phyloP scores from a whole-genome alignment of 2,113 vertebrate species.

The Sminthopsis crassicaudata region DNA sequence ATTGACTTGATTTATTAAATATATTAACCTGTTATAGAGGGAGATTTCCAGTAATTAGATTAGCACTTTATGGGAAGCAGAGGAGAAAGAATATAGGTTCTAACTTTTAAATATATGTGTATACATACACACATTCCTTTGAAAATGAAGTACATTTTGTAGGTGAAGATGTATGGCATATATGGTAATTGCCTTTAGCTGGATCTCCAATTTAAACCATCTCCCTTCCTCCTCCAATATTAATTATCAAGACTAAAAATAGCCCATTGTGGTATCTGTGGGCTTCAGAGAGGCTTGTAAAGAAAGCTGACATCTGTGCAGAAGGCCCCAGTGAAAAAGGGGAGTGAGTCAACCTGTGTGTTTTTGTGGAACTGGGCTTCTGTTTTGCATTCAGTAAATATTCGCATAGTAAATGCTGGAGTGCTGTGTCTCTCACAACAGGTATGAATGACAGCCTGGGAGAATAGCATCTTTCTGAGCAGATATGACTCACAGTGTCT shows the following conservation, averaged over 20 bases:
- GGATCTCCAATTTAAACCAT: constrained; percentile 67
- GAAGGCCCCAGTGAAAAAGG: constrained; percentile 43
- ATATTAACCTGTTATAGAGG: constrained; percentile 42
- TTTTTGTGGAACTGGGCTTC: neutral
- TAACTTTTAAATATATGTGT: neutral
- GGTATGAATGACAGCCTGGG: constrained; percentile 62
- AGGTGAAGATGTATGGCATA: constrained; percentile 70
- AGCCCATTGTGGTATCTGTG: constrained; percentile 68
- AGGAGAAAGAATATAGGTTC: constrained; percentile 44
- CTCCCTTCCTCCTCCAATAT: constrained; percentile 69
- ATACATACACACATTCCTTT: constrained; percentile 24
- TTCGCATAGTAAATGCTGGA: constrained; percentile 15
- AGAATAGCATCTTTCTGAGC: constrained; percentile 63
- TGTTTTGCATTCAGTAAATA: constrained; percentile 63
- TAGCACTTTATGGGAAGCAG: constrained; percentile 20
- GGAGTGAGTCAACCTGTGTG: constrained; percentile 77
- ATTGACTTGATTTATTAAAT: constrained; percentile 14
- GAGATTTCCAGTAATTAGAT: constrained; percentile 55
- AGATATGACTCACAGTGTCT: constrained; percentile 70
- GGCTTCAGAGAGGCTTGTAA: constrained; percentile 46
- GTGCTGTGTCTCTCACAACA: constrained; percentile 39
- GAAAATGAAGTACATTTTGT: constrained; percentile 57
- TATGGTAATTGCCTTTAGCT: constrained; percentile 74
- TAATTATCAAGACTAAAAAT: constrained; percentile 85
- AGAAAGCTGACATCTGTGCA: constrained; percentile 65